Percentiles rank a stretch among this genome's conserved stretches.
Evolutionary conservation across 1,140 invertebrate genomes (phyloP).

Genomic region (Drepana arcuata): DNA sequence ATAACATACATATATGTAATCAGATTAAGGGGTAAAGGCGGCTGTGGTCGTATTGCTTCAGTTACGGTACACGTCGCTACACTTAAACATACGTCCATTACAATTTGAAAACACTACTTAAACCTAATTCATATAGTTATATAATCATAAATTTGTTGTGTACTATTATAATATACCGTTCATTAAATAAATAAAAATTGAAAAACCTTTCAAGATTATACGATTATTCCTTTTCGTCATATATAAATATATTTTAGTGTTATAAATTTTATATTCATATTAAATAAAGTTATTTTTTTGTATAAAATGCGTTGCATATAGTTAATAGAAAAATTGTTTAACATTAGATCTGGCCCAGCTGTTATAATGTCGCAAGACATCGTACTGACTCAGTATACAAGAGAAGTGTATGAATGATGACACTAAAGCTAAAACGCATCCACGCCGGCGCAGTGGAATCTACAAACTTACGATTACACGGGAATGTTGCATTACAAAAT

Average conservation of each 20-base stretch:
- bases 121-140: conserved; percentile 50
- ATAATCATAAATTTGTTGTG: conserved; percentile 68
- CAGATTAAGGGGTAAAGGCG: too few relatives aligned
- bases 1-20: conserved; percentile 5
- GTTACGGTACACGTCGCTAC: conserved; percentile 17
- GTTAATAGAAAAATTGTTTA: conserved; percentile 9
- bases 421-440: too few relatives aligned
- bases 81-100: conserved; percentile 60
- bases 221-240: conserved; percentile 41
- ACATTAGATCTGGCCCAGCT: too few relatives aligned
- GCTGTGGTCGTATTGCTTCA: conserved; percentile 35
- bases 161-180: conserved; percentile 56
- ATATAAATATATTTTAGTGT: conserved; percentile 39
- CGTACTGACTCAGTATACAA: too few relatives aligned
- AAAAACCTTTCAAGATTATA: conserved; percentile 28
- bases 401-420: too few relatives aligned
- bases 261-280: conserved; percentile 21
- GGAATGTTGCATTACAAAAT: too few relatives aligned
- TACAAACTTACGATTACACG: too few relatives aligned
- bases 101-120: conserved; percentile 74
- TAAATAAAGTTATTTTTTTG: too few relatives aligned
- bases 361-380: too few relatives aligned
- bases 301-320: conserved; percentile 20
- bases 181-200: too few relatives aligned
- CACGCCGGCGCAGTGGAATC: too few relatives aligned